Conservation (phyloP, 2,888 invertebrate species). For the Laspeyria flexula region DNA sequence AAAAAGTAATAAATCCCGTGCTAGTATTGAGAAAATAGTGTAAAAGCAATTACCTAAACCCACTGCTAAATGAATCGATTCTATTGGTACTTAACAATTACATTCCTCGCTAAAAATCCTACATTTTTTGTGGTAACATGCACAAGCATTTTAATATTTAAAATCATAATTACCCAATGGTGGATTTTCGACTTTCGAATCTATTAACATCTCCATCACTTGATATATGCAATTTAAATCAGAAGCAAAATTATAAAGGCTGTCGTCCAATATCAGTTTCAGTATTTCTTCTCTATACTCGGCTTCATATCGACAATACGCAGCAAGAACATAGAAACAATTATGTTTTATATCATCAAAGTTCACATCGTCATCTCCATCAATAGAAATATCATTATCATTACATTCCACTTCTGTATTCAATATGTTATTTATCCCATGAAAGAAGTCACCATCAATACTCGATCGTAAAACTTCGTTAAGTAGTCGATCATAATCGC, state of each 20-base stretch:
- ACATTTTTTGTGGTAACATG: no score
- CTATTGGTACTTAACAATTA: no score
- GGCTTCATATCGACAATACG: slow-evolving; percentile 64
- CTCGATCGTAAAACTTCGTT: slow-evolving; percentile 52
- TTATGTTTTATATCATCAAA: slow-evolving; percentile 62
- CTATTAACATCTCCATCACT: slow-evolving; percentile 63
- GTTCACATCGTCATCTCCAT: slow-evolving; percentile 64
- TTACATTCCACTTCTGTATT: slow-evolving; percentile 52
- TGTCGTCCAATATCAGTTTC: slow-evolving; percentile 66
- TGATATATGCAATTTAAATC: slow-evolving; percentile 66
- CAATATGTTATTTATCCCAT: slow-evolving; percentile 63
- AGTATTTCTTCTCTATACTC: slow-evolving; percentile 67
- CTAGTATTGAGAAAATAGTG: no score
- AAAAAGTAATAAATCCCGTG: no score
- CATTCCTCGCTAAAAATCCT: no score
- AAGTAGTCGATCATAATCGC: slow-evolving; percentile 55
- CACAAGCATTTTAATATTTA: no score
- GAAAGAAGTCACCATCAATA: slow-evolving; percentile 64
- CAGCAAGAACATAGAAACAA: slow-evolving; percentile 65
- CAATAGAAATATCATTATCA: slow-evolving; percentile 57
- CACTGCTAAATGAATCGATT: no score
- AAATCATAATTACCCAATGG: slow-evolving; percentile 62
- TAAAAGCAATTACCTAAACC: no score
- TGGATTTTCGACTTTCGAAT: slow-evolving; percentile 52
- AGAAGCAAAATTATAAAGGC: slow-evolving; percentile 63